Conservation (phyloP, 35 echinoderm and acorn worm species). For the Diadema setosum region DNA sequence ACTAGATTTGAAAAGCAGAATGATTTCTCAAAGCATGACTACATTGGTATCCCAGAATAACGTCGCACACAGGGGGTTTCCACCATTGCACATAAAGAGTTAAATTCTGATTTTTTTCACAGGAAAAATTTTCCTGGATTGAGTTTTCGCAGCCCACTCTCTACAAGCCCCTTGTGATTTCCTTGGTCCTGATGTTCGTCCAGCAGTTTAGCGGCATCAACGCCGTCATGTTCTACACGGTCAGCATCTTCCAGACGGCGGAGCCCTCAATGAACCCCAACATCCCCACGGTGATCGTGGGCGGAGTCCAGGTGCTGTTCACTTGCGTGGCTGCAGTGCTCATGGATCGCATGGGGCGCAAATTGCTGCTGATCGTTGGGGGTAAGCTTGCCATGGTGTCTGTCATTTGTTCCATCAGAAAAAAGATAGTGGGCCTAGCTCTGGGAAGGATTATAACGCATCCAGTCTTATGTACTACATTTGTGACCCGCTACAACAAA, state of each 20-base stretch:
- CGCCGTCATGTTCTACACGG: constrained; percentile 92
- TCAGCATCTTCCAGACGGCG: constrained; percentile 67
- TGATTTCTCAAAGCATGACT: no score
- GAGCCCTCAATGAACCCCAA: constrained; percentile 35
- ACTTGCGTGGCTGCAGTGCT: constrained; percentile 62
- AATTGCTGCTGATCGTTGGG: constrained; percentile 30
- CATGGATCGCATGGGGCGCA: constrained; percentile 84
- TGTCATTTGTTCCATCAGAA: no score
- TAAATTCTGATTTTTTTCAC: no score
- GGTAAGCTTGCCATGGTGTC: not conserved
- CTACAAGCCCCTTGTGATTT: constrained; percentile 67
- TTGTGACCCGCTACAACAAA: no score
- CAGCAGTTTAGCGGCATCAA: constrained; percentile 99
- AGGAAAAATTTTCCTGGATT: constrained; percentile 68
- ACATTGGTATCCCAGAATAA: no score
- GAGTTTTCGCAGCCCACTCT: constrained; percentile 63
- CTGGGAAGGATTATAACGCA: no score
- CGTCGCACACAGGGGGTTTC: no score
- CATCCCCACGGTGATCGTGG: constrained; percentile 65
- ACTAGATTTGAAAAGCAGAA: no score
- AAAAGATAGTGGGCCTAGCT: no score
- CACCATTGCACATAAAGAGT: no score
- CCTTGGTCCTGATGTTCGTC: constrained; percentile 79
- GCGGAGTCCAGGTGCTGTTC: constrained; percentile 65
- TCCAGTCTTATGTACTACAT: no score